Conservation (phyloP, 64 coral and sea anemone genomes). For the Porites lutea region DNA sequence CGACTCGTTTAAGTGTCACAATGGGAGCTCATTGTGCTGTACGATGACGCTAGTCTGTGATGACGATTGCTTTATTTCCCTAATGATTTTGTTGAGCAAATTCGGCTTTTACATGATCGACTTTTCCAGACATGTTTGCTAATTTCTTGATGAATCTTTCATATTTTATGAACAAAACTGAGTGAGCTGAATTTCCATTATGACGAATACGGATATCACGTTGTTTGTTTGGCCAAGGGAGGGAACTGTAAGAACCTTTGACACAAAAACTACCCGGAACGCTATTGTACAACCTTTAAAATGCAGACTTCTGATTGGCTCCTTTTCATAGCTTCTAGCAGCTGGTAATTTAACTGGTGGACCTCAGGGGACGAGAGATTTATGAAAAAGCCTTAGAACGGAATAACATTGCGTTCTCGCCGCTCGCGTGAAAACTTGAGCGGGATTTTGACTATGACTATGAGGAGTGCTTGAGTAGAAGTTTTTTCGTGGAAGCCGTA, state of each 20-base stretch:
- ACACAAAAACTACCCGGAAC: slow-evolving; percentile 56
- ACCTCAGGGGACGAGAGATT: slow-evolving; percentile 55
- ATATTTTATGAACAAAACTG: slow-evolving; percentile 31
- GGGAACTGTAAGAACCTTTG: not conserved
- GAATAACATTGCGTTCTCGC: not conserved
- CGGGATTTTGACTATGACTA: not conserved
- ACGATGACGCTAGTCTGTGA: not conserved
- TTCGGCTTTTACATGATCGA: not conserved
- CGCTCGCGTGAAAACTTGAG: not conserved
- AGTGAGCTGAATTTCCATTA: not conserved
- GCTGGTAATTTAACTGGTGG: slow-evolving; percentile 45
- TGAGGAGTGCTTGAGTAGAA: not conserved
- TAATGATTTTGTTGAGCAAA: not conserved
- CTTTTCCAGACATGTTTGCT: not conserved
- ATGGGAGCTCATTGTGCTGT: not conserved
- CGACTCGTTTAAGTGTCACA: slow-evolving; percentile 15
- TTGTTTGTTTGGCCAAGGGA: slow-evolving; percentile 29
- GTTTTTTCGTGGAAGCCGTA: not conserved
- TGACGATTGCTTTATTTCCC: not conserved
- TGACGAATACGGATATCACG: slow-evolving; percentile 21
- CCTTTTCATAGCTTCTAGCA: slow-evolving; percentile 20
- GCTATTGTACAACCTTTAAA: not conserved
- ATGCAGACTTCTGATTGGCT: slow-evolving; percentile 26
- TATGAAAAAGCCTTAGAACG: not conserved
- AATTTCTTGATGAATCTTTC: not conserved